Evolutionary conservation across 2,888 invertebrate species (phyloP).

Genomic region (Heliconius hortense): DNA sequence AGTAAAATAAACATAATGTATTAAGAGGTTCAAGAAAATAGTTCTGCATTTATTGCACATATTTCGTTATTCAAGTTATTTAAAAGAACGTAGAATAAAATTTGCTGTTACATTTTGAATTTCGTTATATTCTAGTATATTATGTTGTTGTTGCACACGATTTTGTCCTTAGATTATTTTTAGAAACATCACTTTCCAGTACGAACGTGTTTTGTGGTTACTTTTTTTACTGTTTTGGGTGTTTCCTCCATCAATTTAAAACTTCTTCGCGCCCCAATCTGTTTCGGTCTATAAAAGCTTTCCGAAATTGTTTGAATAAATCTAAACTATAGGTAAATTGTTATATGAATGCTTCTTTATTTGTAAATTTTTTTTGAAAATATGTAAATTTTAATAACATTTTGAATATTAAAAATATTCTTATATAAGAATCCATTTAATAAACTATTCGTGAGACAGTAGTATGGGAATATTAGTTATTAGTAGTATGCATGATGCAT

Average conservation of each 20-base stretch:
- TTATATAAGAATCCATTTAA: conserved; percentile 10
- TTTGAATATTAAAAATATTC: not conserved
- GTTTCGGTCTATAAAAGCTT: conserved; percentile 44
- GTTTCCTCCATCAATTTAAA: conserved; percentile 67
- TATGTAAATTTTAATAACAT: not conserved
- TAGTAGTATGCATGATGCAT: conserved; percentile 9
- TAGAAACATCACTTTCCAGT: conserved; percentile 1
- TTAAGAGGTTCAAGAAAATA: not conserved
- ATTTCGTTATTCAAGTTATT: not conserved
- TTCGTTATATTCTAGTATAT: not conserved
- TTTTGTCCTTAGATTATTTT: conserved; percentile 13
- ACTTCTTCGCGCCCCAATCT: conserved; percentile 55
- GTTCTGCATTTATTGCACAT: not conserved
- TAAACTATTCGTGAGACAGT: conserved; percentile 16
- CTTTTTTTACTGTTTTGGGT: conserved; percentile 40
- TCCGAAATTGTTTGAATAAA: conserved; percentile 36
- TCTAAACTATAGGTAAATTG: not conserved
- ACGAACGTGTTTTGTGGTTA: not conserved
- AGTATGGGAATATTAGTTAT: conserved; percentile 15
- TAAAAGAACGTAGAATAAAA: not conserved
- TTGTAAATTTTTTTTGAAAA: not conserved
- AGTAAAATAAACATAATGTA: not conserved
- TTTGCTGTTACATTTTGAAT: not conserved
- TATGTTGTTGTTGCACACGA: not conserved
- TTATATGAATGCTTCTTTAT: not conserved